Evolutionary conservation across 2,888 invertebrate species (phyloP).

Genomic region (Acronicta aceris): DNA sequence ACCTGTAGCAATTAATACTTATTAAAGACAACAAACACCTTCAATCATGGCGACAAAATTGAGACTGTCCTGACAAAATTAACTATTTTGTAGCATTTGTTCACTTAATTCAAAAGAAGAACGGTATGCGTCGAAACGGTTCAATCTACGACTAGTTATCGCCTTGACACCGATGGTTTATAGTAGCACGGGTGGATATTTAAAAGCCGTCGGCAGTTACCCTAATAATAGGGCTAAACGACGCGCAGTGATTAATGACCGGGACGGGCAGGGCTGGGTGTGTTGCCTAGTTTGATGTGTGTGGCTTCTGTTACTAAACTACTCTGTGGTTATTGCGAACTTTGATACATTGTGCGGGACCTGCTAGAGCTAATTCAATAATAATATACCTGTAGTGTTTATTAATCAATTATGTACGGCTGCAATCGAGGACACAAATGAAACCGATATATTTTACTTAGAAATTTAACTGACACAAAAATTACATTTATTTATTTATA

Average conservation of each 20-base stretch:
- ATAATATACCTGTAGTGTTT: too few species aligned
- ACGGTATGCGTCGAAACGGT: conserved; percentile 47
- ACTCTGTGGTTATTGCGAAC: conserved; percentile 49
- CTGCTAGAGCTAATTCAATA: conserved; percentile 1
- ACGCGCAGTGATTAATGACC: conserved; percentile 69
- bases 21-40: neutral
- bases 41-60: conserved; percentile 16
- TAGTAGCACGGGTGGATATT: conserved; percentile 65
- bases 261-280: conserved; percentile 45
- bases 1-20: too few species aligned
- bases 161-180: conserved; percentile 63
- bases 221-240: conserved; percentile 73
- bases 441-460: too few species aligned
- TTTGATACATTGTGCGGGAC: conserved; percentile 24
- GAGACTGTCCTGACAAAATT: conserved; percentile 18
- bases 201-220: conserved; percentile 73
- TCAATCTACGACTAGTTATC: conserved; percentile 65
- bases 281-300: conserved; percentile 38
- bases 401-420: too few species aligned
- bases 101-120: conserved; percentile 21
- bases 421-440: too few species aligned
- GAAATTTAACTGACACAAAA: too few species aligned
- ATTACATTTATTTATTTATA: too few species aligned
- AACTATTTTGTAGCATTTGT: conserved; percentile 30
- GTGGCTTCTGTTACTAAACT: conserved; percentile 44